Evolutionary conservation across 1,140 invertebrate genomes (phyloP).

Genomic region (Drosophila teissieri): DNA sequence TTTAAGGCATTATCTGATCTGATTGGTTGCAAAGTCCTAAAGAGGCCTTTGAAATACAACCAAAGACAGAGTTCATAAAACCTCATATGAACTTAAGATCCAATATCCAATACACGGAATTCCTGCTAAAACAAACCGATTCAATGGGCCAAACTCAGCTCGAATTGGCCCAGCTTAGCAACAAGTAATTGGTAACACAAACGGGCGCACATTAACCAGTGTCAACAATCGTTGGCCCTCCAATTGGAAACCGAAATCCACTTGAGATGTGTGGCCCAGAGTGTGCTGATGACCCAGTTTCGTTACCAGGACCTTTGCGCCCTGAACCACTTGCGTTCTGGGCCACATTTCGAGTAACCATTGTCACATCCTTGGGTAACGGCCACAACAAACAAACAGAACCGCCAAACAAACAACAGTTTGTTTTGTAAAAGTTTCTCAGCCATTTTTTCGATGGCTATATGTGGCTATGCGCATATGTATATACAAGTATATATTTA

Average conservation of each 20-base stretch:
- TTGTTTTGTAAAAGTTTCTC: conserved; percentile 59
- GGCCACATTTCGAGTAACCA: conserved; percentile 35
- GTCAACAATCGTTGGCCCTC: conserved; percentile 8
- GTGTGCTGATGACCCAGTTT: conserved; percentile 39
- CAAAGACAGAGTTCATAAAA: background rate
- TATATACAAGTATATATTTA: conserved; percentile 40
- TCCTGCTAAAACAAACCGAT: background rate
- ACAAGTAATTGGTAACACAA: conserved; percentile 12
- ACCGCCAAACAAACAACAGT: conserved; percentile 46
- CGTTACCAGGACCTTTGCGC: conserved; percentile 40
- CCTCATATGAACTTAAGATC: background rate
- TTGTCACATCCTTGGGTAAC: conserved; percentile 59
- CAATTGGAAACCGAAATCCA: conserved; percentile 1
- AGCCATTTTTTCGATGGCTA: conserved; percentile 29
- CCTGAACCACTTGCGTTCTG: conserved; percentile 41
- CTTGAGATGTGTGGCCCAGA: conserved; percentile 23
- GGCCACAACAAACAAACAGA: conserved; percentile 48
- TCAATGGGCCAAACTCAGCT: background rate
- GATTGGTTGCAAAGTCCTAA: background rate
- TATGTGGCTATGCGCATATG: conserved; percentile 1
- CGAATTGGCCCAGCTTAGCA: conserved; percentile 6
- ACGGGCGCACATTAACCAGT: background rate
- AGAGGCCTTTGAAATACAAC: background rate
- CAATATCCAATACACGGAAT: too few species aligned
- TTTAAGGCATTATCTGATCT: conserved; percentile 16